Conservation (phyloP, 2,113 vertebrate genomes). For the Microcebus lehilahytsara region DNA sequence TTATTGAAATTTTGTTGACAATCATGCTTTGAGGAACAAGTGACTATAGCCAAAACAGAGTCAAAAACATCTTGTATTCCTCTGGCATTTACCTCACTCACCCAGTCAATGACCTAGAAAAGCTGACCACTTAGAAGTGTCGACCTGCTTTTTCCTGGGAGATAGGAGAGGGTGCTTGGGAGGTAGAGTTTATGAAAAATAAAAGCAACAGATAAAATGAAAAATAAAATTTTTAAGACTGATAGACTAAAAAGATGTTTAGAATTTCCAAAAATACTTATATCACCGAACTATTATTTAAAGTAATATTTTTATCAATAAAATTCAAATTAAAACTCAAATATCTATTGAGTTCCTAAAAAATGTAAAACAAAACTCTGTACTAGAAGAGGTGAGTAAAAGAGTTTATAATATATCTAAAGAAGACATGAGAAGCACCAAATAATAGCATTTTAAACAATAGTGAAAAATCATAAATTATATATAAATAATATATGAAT, state of each 20-base stretch:
- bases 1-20: slow-evolving; percentile 49
- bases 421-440: not conserved
- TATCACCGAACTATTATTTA: not conserved
- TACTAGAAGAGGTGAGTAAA: not conserved
- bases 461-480: not conserved
- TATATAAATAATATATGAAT: not conserved
- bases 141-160: not conserved
- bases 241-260: not conserved
- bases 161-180: not conserved
- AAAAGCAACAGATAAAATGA: not conserved
- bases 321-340: slow-evolving; percentile 30
- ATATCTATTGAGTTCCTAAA: not conserved
- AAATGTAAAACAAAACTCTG: not conserved
- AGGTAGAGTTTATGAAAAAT: not conserved
- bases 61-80: not conserved
- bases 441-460: not conserved
- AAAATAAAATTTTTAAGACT: not conserved
- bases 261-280: slow-evolving; percentile 13
- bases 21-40: not conserved
- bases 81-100: not conserved
- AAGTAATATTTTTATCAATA: not conserved
- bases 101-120: not conserved
- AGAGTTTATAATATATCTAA: not conserved
- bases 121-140: not conserved
- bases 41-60: not conserved